These are phyloP conservation scores for Drosophila ohnishii DNA, from an alignment of 1,140 invertebrate genomes.

Conservation along the genomic window DNA sequence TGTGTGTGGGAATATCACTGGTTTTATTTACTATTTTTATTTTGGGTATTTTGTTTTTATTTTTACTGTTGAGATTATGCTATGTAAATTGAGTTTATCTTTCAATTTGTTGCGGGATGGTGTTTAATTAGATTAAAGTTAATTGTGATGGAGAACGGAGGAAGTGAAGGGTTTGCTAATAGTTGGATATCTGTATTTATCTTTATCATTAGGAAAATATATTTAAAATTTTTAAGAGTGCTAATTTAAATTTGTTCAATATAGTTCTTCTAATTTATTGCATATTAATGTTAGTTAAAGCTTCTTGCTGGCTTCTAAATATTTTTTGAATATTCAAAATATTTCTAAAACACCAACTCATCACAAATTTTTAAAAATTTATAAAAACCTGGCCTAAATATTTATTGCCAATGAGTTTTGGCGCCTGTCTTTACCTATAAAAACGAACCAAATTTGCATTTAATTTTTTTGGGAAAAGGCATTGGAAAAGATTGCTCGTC, in stretches of 20 bases:
- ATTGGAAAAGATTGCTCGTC: constrained; percentile 5
- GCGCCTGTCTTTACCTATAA: constrained; percentile 8
- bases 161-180: constrained; percentile 12
- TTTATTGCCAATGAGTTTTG: constrained; percentile 57
- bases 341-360: neutral
- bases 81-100: constrained; percentile 46
- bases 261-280: too few relatives aligned
- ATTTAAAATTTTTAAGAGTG: neutral
- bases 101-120: constrained; percentile 34
- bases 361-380: constrained; percentile 8
- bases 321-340: too few relatives aligned
- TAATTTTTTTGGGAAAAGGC: constrained; percentile 18
- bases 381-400: constrained; percentile 53
- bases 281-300: too few relatives aligned
- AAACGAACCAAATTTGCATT: constrained; percentile 62
- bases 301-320: too few relatives aligned
- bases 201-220: neutral
- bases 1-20: constrained; percentile 17
- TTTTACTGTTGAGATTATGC: constrained; percentile 37
- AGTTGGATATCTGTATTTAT: neutral
- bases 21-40: constrained; percentile 3
- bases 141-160: constrained; percentile 10
- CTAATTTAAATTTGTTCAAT: too few relatives aligned
- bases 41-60: constrained; percentile 33
- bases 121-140: constrained; percentile 27